Evolutionary conservation across 2,797 vertebrate genomes (phyloP), one percentile per base, ranked within the genome.

Genomic region (Erpetoichthys calabaricus): DNA sequence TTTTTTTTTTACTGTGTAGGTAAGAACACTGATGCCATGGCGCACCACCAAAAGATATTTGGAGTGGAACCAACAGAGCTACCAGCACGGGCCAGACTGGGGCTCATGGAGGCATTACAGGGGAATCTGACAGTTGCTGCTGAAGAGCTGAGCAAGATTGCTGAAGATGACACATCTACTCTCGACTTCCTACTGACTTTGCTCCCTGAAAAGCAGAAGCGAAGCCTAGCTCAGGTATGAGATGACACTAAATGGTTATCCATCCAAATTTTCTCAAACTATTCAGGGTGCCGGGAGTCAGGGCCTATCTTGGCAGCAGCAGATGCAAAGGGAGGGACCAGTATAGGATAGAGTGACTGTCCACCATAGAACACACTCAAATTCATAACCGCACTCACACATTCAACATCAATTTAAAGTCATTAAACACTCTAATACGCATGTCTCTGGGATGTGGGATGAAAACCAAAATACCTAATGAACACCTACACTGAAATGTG

Each of bases 31-130:
- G 80, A 87, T 46, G 92, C 95, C 5, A 72, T 65, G 0, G 10
- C 56, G 25, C 84, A 86, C 62, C 82, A 98, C 46, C 77, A 72
- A 44, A 76, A 83, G 60, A 67, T 82, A 10, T 91, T 92, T 62
- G 82, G 76, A 7, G 74, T 68, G 66, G 71, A 75, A 42, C 79
- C 75, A 45, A 70, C 80, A 53, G 84, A 88, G 61, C 78, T 76
- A 1, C 71, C 59, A 1, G 86, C 83, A 62, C 78, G 68, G 57
- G 89, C 87, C 60, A 74, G 94, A 49, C 64, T 82, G 9, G 92
- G 91, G 4, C 77, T 95, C 64, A 78, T 95, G 57, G 80, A 77
- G 62, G 78, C 90, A 67, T 91, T 83, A 82, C 78, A 69, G 55
- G 80, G 82, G 60, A 84, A 82, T 0, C 54, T 78, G 63, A 43